Evolutionary conservation across 2,113 vertebrate genomes (phyloP).

Genomic region (Nicator chloris): DNA sequence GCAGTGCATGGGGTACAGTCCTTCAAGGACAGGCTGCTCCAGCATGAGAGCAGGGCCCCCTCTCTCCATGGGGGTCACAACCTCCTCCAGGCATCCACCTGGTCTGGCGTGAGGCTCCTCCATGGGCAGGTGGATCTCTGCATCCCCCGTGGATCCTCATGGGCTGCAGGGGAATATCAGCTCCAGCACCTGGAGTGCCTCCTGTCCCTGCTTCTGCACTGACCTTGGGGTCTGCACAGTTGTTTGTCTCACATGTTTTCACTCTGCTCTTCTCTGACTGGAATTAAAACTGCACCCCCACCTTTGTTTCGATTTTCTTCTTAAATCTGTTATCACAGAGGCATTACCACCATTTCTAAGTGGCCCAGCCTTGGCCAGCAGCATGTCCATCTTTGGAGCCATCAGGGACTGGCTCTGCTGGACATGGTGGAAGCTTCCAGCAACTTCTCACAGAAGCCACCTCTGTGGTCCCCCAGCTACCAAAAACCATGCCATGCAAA

Average conservation of each 20-base stretch:
- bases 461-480: neutral
- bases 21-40: neutral
- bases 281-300: neutral
- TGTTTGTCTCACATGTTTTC: neutral
- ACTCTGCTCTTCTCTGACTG: neutral
- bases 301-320: neutral
- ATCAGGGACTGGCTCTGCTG: neutral
- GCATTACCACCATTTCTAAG: fast-evolving
- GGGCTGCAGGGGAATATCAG: fast-evolving
- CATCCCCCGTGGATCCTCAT: fast-evolving
- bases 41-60: neutral
- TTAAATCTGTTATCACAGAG: neutral
- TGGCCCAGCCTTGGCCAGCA: neutral
- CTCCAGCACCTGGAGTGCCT: fast-evolving
- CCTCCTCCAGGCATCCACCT: neutral
- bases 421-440: neutral
- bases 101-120: fast-evolving
- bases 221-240: neutral
- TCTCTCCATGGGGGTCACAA: neutral
- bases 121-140: fast-evolving
- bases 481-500: neutral
- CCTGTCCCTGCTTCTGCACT: fast-evolving
- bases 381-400: fast-evolving
- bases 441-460: neutral
- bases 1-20: fast-evolving